phyloP scores from a whole-genome alignment of 2,797 vertebrate species.

The Muscicapa striata region DNA sequence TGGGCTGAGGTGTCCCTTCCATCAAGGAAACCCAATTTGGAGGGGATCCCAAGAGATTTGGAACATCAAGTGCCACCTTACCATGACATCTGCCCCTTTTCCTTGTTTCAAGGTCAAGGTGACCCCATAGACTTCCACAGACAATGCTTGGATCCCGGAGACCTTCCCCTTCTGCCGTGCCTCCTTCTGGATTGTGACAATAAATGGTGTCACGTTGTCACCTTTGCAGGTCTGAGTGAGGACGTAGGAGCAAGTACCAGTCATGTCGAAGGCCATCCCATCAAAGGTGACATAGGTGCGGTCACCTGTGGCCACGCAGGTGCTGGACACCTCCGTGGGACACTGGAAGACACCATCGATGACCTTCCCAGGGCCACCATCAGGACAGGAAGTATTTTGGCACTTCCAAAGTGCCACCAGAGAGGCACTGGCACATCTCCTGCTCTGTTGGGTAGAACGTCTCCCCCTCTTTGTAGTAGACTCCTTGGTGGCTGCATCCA shows the following conservation, averaged over 20 bases:
- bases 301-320: background rate
- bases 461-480: constrained; percentile 25
- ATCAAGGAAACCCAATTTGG: background rate
- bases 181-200: background rate
- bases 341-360: background rate
- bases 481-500: background rate
- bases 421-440: background rate
- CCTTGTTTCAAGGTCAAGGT: background rate
- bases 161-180: background rate
- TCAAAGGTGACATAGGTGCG: background rate
- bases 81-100: background rate
- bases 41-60: background rate
- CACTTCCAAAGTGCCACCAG: accelerated
- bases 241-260: background rate
- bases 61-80: background rate
- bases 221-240: background rate
- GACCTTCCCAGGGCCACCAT: accelerated
- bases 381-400: background rate
- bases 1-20: background rate
- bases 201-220: accelerated
- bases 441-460: background rate
- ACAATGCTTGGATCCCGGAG: background rate
- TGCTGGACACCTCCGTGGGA: accelerated
- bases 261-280: background rate
- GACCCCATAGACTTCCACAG: background rate